Conservation (phyloP, 2,797 vertebrate genomes). For the Merluccius polli region DNA sequence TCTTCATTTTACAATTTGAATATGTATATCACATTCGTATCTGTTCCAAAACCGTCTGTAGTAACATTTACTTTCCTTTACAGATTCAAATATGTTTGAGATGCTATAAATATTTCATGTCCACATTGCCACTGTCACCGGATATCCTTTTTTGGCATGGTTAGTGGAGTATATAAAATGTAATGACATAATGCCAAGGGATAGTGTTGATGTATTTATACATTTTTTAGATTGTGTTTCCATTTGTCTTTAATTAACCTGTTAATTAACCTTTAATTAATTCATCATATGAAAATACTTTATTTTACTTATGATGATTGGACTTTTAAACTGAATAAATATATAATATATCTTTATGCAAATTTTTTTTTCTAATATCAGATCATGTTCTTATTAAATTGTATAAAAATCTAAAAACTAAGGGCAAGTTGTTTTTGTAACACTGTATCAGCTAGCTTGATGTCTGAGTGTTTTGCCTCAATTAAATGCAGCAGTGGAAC, state of each 20-base stretch:
- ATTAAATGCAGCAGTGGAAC: background rate
- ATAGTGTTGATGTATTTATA: background rate
- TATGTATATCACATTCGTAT: background rate
- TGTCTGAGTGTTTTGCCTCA: background rate
- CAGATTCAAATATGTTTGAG: background rate
- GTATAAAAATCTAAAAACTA: background rate
- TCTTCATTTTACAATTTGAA: background rate
- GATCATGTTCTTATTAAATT: background rate
- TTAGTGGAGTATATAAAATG: background rate
- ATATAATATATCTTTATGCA: background rate
- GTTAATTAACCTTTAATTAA: too few relatives aligned
- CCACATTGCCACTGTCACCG: background rate
- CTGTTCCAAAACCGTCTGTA: background rate
- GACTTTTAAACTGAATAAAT: background rate
- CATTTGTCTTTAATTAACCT: background rate
- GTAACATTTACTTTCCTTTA: background rate
- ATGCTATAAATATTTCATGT: background rate
- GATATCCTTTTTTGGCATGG: background rate
- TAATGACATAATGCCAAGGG: too few relatives aligned
- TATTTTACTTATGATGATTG: background rate
- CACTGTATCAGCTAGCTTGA: background rate
- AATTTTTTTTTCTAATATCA: background rate
- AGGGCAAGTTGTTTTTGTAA: background rate
- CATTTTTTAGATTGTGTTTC: background rate
- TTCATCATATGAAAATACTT: background rate